Base-by-base conservation (phyloP, 1,140 invertebrate genomes). In the Drosophila nigrodunni region DNA sequence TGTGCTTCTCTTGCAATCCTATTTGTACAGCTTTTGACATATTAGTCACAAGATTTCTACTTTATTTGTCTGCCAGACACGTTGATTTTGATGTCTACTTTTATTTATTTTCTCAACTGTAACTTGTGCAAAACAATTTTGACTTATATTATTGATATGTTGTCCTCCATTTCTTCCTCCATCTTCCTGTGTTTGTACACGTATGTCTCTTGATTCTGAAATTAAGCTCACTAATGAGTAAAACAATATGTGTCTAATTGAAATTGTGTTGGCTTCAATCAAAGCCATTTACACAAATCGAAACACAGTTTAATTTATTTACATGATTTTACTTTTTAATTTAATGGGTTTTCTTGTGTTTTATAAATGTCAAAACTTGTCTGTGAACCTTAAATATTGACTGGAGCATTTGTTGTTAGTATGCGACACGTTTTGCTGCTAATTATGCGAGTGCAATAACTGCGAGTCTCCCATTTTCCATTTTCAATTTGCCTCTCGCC, bases 381-480 rank as follows among this genome's bases (percentile, higher is more conserved):
- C 3, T 43, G 10, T n/a, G 11, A n/a, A n/a, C 5, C 3, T 11
- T 13, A 4, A 43, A n/a, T 43, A 43, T 43, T 43, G 5, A 11
- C 10, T n/a, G 13, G 8, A 2, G 2, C 10, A 47, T 59, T 57
- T 15, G 13, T 7, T 67, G 39, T 67, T 67, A 67, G 52, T 43
- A 52, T 73, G 62, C 54, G 39, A 59, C 62, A 73, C 62, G 54
- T 73, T 67, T 18, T 65, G 46, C 13, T 59, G 62, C 62, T 66
- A 59, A 73, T 73, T 73, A 52, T 67, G 62, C 65, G 65, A 59
- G 65, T 74, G 71, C 71, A 72, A 43, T 46, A 58, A 59, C 41
- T 66, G 70, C 62, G 44, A 35, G 43, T 52, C 13, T 35, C 15
- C 15, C 18, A 41, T 54, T 65, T 18, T 34, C 13, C 0, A n/a